These are phyloP conservation scores for Pterois miles DNA, from an alignment of 2,797 vertebrate species.

Conservation along the genomic window DNA sequence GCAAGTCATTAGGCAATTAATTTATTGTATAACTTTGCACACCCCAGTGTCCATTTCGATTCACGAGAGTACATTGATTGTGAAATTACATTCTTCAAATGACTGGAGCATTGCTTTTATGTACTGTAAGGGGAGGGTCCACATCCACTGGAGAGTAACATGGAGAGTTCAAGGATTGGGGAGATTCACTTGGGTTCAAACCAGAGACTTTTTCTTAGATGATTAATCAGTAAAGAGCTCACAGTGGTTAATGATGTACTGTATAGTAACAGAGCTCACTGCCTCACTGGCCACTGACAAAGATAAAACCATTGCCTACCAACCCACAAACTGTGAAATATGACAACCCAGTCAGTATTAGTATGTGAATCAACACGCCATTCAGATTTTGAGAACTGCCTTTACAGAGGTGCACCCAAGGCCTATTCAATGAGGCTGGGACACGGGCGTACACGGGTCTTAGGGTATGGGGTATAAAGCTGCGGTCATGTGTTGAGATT, in stretches of 20 bases:
- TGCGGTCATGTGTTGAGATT: no score
- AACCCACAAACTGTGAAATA: not conserved
- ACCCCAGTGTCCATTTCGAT: constrained; percentile 44
- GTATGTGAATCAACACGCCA: no score
- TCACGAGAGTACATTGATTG: constrained; percentile 33
- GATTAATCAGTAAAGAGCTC: constrained; percentile 53
- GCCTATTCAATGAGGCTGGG: no score
- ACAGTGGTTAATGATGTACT: constrained; percentile 49
- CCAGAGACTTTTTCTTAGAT: constrained; percentile 39
- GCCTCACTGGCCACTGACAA: constrained; percentile 4
- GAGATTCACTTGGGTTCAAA: constrained; percentile 26
- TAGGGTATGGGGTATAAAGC: no score
- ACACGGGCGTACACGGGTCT: no score
- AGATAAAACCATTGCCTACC: not conserved
- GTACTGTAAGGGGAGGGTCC: constrained; percentile 4
- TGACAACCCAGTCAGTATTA: not conserved
- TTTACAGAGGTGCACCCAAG: no score
- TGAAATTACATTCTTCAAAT: constrained; percentile 49
- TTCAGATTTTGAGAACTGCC: no score
- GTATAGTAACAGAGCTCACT: constrained; percentile 24
- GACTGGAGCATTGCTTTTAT: constrained; percentile 29
- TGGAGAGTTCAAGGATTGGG: constrained; percentile 59
- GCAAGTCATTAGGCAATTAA: constrained; percentile 55
- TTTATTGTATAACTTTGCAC: constrained; percentile 57
- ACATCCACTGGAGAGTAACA: constrained; percentile 21